A percentile compares a stretch with the other conserved stretches of the same genome.
phyloP scores from a whole-genome alignment of 2,113 vertebrate species.

The Aptenodytes patagonicus region DNA sequence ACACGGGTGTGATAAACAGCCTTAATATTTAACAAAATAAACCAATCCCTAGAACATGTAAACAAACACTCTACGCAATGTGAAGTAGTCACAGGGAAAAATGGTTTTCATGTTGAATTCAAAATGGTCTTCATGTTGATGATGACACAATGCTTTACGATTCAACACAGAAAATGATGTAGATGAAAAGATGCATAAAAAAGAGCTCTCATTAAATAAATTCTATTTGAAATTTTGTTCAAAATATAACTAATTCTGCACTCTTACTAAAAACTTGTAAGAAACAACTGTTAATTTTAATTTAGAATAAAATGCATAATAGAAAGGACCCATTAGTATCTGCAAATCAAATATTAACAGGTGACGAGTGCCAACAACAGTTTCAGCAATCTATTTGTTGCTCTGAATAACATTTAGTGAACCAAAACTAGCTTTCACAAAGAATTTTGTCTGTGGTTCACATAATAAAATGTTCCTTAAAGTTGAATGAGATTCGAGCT shows the following conservation, averaged over 20 bases:
- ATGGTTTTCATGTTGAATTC: not conserved
- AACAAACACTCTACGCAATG: too few relatives aligned
- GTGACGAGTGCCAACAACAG: not conserved
- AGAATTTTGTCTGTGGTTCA: not conserved
- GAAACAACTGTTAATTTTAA: not conserved
- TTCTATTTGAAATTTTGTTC: not conserved
- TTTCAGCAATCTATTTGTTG: not conserved
- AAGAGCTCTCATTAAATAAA: not conserved
- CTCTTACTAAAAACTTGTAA: not conserved
- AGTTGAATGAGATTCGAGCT: not conserved
- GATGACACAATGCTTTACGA: not conserved
- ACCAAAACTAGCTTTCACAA: not conserved
- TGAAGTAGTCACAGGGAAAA: not conserved
- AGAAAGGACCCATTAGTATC: not conserved
- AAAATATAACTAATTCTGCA: not conserved
- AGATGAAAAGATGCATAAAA: not conserved
- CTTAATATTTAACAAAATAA: not conserved
- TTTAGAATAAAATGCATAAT: not conserved
- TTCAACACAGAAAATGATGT: not conserved
- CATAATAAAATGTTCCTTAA: not conserved
- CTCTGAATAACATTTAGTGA: not conserved
- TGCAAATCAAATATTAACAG: not conserved
- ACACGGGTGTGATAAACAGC: not conserved
- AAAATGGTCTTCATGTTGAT: not conserved
- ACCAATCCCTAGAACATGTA: too few relatives aligned